A percentile compares a stretch with the other conserved stretches of the same genome.
Conservation (phyloP, 2,113 vertebrate species). For the Spheniscus mendiculus region DNA sequence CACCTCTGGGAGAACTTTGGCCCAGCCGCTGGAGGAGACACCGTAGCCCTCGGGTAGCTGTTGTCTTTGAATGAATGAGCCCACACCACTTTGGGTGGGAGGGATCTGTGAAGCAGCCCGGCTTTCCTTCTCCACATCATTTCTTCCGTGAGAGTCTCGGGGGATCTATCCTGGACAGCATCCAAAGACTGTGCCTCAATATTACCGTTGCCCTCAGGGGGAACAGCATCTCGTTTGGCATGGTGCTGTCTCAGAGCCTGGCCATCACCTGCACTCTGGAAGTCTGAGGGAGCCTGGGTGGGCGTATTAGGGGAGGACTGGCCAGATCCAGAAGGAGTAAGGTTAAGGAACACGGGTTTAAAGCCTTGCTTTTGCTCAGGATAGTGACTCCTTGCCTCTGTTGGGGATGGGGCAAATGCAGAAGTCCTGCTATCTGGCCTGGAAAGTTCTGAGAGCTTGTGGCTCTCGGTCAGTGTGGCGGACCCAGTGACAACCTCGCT, state of each 20-base stretch:
- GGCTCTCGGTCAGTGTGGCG: not conserved
- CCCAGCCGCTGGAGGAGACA: not conserved
- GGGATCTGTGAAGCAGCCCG: conserved; percentile 12
- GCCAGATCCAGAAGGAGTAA: not conserved
- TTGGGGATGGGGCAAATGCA: not conserved
- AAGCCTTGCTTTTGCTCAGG: conserved; percentile 43
- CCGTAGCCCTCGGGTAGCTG: not conserved
- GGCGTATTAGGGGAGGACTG: not conserved
- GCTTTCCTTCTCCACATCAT: conserved; percentile 27
- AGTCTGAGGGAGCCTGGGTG: not conserved
- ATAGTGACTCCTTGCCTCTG: conserved; percentile 24
- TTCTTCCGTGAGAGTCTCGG: conserved; percentile 58
- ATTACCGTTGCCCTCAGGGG: not conserved
- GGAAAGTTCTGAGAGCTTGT: conserved; percentile 25
- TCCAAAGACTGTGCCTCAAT: not conserved
- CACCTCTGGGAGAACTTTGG: conserved; percentile 19
- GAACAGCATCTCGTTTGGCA: not conserved
- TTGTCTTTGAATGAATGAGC: not conserved
- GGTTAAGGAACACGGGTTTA: conserved; percentile 8
- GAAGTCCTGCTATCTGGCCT: conserved; percentile 47
- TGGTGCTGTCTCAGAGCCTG: conserved; percentile 3
- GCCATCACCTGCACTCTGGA: not conserved
- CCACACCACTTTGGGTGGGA: conserved; percentile 28
- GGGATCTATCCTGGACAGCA: not conserved
- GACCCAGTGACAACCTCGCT: not conserved